Evolutionary conservation across 2,888 invertebrate genomes (phyloP).

Genomic region (Brachyptera putata): DNA sequence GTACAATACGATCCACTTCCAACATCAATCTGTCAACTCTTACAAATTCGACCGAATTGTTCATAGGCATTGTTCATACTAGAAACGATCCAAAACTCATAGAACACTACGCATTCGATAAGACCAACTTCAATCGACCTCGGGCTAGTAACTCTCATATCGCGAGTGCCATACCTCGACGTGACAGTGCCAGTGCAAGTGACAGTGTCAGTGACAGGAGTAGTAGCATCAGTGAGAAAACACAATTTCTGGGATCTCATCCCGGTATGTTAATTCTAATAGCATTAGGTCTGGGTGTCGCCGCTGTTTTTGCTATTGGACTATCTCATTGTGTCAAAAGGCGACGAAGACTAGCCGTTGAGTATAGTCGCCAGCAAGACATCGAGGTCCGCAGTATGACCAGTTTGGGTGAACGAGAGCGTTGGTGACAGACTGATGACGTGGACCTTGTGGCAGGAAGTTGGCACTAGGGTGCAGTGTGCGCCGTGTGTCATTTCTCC

Average conservation of each 20-base stretch:
- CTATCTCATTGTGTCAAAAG: constrained; percentile 44
- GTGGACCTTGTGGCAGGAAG: no score
- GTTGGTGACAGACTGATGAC: constrained; percentile 68
- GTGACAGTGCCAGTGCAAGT: constrained; percentile 39
- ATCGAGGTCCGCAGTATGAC: constrained; percentile 58
- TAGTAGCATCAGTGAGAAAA: no score
- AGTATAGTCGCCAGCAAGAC: constrained; percentile 43
- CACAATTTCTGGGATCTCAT: constrained; percentile 43
- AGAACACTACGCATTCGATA: neutral
- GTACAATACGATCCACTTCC: constrained; percentile 1
- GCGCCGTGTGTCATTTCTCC: neutral
- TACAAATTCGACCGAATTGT: neutral
- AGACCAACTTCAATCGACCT: no score
- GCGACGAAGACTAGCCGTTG: constrained; percentile 22
- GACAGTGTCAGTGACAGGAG: no score
- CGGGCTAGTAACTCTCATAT: no score
- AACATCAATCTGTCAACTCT: neutral
- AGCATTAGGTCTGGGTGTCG: constrained; percentile 53
- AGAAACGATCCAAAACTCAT: no score
- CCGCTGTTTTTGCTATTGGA: constrained; percentile 50
- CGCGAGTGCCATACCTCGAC: no score
- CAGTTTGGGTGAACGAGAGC: constrained; percentile 62
- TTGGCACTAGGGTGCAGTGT: neutral
- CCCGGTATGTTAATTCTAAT: constrained; percentile 55
- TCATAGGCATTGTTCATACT: constrained; percentile 2